A percentile compares a stretch with the other conserved stretches of the same genome.
These are phyloP conservation scores for Sebastes nivosus DNA, from an alignment of 2,797 vertebrate species.

Conservation along the genomic window DNA sequence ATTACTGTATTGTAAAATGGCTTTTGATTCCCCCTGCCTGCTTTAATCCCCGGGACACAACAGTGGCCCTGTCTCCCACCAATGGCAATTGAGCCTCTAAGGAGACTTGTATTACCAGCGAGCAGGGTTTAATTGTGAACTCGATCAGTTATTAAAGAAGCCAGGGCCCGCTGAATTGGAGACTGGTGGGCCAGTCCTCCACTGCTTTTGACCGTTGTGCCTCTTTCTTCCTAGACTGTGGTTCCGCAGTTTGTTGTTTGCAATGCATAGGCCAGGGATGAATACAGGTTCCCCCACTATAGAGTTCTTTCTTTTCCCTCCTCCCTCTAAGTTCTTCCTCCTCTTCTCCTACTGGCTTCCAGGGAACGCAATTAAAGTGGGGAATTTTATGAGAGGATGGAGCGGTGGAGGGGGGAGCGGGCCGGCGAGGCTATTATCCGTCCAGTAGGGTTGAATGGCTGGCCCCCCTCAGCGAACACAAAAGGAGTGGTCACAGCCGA, in stretches of 20 bases:
- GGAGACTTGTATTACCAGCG: conserved; percentile 84
- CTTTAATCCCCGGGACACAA: conserved; percentile 87
- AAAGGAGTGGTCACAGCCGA: conserved; percentile 77
- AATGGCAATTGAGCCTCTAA: conserved; percentile 80
- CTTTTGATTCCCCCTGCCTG: conserved; percentile 87
- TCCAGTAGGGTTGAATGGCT: conserved; percentile 77
- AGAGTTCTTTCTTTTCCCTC: conserved; percentile 70
- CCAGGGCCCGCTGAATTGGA: conserved; percentile 79
- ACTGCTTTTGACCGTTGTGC: conserved; percentile 82
- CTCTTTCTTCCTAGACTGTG: conserved; percentile 76
- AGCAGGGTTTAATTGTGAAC: conserved; percentile 87
- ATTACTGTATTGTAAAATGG: conserved; percentile 90
- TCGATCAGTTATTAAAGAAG: conserved; percentile 85
- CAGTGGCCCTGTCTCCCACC: conserved; percentile 84
- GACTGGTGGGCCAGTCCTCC: conserved; percentile 78
- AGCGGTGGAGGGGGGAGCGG: conserved; percentile 59
- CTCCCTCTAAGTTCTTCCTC: conserved; percentile 69
- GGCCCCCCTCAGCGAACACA: conserved; percentile 72
- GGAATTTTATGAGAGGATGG: conserved; percentile 76
- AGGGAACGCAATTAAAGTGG: conserved; percentile 78
- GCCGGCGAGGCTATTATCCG: conserved; percentile 79
- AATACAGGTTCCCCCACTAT: conserved; percentile 76
- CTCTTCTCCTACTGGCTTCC: conserved; percentile 71
- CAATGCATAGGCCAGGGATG: conserved; percentile 76
- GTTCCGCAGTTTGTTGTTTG: conserved; percentile 82